phyloP scores from a whole-genome alignment of 2,113 vertebrate genomes.

The Charadrius vociferus region DNA sequence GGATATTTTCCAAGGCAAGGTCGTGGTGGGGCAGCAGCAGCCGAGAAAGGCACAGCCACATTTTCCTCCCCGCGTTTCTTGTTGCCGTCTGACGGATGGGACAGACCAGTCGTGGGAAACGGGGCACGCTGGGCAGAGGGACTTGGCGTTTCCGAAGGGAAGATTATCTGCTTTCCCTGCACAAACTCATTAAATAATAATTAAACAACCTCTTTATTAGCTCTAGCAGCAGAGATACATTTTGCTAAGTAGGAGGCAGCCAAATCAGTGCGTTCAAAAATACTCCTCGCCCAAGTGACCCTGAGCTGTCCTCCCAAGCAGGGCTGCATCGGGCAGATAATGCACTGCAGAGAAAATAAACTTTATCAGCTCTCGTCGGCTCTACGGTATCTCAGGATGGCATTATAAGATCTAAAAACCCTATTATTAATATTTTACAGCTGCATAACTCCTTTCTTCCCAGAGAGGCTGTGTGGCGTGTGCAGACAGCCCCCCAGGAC shows the following conservation, averaged over 20 bases:
- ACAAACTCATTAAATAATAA: neutral
- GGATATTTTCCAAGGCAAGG: neutral
- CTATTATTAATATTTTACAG: neutral
- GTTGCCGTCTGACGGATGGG: neutral
- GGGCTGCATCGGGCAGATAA: neutral
- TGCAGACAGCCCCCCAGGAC: neutral
- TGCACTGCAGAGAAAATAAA: neutral
- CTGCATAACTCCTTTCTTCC: neutral
- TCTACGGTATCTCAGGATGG: neutral
- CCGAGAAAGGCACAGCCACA: fast-evolving
- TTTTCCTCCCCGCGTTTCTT: neutral
- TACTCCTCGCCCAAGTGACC: neutral
- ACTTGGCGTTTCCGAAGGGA: neutral
- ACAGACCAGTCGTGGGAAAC: too few species aligned
- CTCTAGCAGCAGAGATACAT: neutral
- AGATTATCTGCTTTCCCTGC: neutral
- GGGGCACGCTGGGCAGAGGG: neutral
- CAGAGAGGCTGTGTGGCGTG: fast-evolving
- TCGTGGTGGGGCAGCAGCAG: neutral
- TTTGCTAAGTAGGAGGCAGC: neutral
- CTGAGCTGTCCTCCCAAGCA: neutral
- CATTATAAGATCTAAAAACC: neutral
- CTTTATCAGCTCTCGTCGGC: neutral
- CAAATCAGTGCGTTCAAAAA: neutral
- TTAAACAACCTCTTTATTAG: neutral